Conservation (phyloP, 2,113 vertebrate genomes). For the Gorsachius goisagi region DNA sequence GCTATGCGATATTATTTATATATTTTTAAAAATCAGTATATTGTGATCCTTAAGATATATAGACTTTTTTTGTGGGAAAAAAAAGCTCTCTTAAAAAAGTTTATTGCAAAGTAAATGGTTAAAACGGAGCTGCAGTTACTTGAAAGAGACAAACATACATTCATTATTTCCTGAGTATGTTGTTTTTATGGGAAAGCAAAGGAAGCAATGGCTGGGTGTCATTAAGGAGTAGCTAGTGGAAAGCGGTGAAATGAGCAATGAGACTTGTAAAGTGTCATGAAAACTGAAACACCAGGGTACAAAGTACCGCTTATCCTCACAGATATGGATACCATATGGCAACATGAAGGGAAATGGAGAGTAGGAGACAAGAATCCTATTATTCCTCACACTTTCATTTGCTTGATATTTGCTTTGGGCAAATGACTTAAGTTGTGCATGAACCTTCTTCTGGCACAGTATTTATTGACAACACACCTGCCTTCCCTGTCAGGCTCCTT, state of each 20-base stretch:
- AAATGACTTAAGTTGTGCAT: neutral
- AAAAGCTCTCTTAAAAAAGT: constrained; percentile 35
- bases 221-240: constrained; percentile 49
- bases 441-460: neutral
- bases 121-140: constrained; percentile 45
- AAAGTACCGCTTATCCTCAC: constrained; percentile 57
- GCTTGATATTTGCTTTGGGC: constrained; percentile 26
- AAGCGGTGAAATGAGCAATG: constrained; percentile 57
- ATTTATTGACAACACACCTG: constrained; percentile 16
- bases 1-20: neutral
- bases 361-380: constrained; percentile 22
- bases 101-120: constrained; percentile 54
- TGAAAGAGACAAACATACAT: constrained; percentile 65
- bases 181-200: constrained; percentile 51
- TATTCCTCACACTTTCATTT: constrained; percentile 52
- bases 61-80: neutral
- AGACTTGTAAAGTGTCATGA: constrained; percentile 66
- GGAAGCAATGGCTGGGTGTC: constrained; percentile 53
- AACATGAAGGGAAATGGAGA: neutral
- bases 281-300: constrained; percentile 68
- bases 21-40: neutral
- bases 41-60: neutral
- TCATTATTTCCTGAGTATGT: constrained; percentile 52
- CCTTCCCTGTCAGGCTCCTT: neutral
- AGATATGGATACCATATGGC: constrained; percentile 61